phyloP scores from a whole-genome alignment of 2,888 invertebrate species.

The Lobophora halterata region DNA sequence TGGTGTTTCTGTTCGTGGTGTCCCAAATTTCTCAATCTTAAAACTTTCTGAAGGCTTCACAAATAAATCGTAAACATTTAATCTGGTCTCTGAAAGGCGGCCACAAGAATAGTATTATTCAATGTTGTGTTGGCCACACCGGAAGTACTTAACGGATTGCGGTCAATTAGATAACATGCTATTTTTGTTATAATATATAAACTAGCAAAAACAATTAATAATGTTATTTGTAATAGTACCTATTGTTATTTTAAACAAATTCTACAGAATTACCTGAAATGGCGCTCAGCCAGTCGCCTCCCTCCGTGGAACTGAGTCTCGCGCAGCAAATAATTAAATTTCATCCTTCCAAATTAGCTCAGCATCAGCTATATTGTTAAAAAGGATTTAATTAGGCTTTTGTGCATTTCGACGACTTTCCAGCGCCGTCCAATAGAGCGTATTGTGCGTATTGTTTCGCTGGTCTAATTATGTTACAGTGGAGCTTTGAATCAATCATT shows the following conservation, averaged over 20 bases:
- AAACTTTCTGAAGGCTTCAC: too few relatives aligned
- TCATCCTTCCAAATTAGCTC: constrained; percentile 28
- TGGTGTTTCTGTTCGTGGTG: too few relatives aligned
- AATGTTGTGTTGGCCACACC: too few relatives aligned
- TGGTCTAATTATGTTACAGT: constrained; percentile 33
- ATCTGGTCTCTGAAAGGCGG: too few relatives aligned
- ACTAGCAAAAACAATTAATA: constrained; percentile 1
- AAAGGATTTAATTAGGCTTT: constrained; percentile 12
- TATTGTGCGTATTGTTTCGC: constrained; percentile 15
- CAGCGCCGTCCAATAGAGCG: constrained; percentile 9
- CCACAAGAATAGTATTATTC: too few relatives aligned
- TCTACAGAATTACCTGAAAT: constrained; percentile 38
- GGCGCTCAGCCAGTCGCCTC: constrained; percentile 41
- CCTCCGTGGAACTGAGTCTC: constrained; percentile 56
- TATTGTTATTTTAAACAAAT: constrained; percentile 9
- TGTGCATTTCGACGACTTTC: constrained; percentile 14
- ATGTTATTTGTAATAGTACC: constrained; percentile 1
- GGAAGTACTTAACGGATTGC: too few relatives aligned
- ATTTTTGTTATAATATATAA: too few relatives aligned
- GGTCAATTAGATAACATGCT: too few relatives aligned
- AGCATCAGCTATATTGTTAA: constrained; percentile 12
- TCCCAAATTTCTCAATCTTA: too few relatives aligned
- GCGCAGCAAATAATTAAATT: constrained; percentile 38
- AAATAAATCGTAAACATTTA: too few relatives aligned
- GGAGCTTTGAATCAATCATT: constrained; percentile 41